Evolutionary conservation across 2,888 invertebrate genomes (phyloP), one percentile per base, ranked within the genome.

Genomic region (Harpalus rubripes): DNA sequence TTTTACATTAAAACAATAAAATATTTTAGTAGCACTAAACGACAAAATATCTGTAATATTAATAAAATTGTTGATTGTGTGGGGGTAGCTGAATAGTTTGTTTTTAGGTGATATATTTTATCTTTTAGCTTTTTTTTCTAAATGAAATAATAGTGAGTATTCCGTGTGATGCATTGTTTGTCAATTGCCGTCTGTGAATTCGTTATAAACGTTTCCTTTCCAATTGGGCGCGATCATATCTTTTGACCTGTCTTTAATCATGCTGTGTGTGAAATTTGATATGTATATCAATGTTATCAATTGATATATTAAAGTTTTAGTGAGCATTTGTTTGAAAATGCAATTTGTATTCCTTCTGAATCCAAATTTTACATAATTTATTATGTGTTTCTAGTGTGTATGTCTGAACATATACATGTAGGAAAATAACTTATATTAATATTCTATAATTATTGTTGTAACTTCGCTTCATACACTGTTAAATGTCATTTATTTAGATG

Each of bases 271-370:
- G 91, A 91, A 85, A 85, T 85, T 81, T 85, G 82, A 85, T 91
- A 89, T 90, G 91, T 91, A 91, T 91, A 91, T 91, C 91, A 91
- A 91, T 91, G 90, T 91, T 91, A 90, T 91, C 90, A 90, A 90
- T 91, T 91, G 91, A 91, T 91, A 80, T 86, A 86, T 85, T 39
- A 72, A 86, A 81, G 83, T 85, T 82, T 86, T 88, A 86, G 88
- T 89, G 89, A 89, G 91, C 91, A 91, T 91, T 91, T 91, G 91
- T 91, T 91, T 91, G 91, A 91, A 90, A 91, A 91, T 91, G 91
- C 91, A 90, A 88, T 86, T 86, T 74, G 85, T 86, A 83, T 85
- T 85, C 85, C 85, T 85, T 85, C 85, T 80, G 85, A 85, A 85
- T 85, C 72, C 59, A 85, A 59, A 80, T 85, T 80, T 85, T 85